phyloP scores from a whole-genome alignment of 2,113 vertebrate species.

The Arothron firmamentum region DNA sequence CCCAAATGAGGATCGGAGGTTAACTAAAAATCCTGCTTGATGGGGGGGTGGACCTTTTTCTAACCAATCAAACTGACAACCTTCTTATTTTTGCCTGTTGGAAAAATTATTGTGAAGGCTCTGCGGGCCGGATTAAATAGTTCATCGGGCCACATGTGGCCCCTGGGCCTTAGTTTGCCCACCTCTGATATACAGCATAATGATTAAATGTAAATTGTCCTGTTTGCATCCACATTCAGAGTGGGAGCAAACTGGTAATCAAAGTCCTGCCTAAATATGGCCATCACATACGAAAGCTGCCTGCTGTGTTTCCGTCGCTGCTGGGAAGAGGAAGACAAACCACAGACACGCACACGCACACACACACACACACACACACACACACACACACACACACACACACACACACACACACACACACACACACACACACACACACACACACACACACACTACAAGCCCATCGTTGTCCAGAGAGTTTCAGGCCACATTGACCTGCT shows the following conservation, averaged over 20 bases:
- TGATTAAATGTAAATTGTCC: slow-evolving; percentile 29
- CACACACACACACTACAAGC: slow-evolving; percentile 27
- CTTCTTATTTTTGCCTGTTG: background rate
- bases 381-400: slow-evolving; percentile 26
- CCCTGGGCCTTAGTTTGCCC: too few relatives aligned
- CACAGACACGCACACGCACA: slow-evolving; percentile 29
- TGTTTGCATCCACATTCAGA: slow-evolving; percentile 20
- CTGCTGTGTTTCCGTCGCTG: slow-evolving; percentile 31
- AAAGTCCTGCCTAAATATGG: slow-evolving; percentile 75
- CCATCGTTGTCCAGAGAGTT: slow-evolving; percentile 16
- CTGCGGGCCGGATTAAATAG: too few relatives aligned
- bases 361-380: slow-evolving; percentile 28
- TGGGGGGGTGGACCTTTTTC: too few relatives aligned
- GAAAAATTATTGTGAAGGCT: background rate
- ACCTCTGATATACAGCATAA: background rate
- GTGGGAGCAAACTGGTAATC: slow-evolving; percentile 32
- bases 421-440: slow-evolving; percentile 30
- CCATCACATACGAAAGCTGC: slow-evolving; percentile 48
- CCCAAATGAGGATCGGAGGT: background rate
- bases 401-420: slow-evolving; percentile 22
- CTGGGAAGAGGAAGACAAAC: slow-evolving; percentile 46
- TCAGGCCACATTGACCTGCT: background rate
- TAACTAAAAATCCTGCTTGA: background rate
- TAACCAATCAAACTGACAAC: background rate
- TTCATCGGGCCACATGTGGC: too few relatives aligned